Evolutionary conservation across 2,888 invertebrate genomes (phyloP), one percentile per base, ranked within the genome.

Genomic region (Lasioglossum oenotherae): DNA sequence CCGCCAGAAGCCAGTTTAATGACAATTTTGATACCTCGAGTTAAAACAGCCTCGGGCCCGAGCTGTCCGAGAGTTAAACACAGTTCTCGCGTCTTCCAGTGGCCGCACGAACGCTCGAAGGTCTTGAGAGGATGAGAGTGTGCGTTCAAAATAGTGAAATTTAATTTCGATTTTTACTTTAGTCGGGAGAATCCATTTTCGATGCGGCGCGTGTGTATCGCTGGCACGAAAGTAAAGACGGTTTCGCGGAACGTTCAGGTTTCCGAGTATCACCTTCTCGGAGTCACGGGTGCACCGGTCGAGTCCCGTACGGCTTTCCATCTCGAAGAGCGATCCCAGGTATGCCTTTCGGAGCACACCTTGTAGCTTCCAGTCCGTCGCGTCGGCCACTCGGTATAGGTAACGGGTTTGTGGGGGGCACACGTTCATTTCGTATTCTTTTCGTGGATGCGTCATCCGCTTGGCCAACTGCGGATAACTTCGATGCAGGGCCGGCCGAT

Each of bases 361-460:
- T 82, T 82, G 46, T 85, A 82, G 74, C 81, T 49, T 78, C 80
- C 74, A 83, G 85, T 79, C 75, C 74, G 75, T 74, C 64, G 64
- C 75, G 75, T 77, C 64, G 64, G 74, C 78, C 53, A 53, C n/a
- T n/a, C n/a, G 73, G 84, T 88, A 74, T 90, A 77, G 89, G 88
- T 89, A 92, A 92, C 92, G 92, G 92, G 88, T 90, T 91, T 88
- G 87, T 87, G 86, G 76, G 82, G 82, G 88, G 81, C 86, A 81
- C 90, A 81, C 88, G 87, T 92, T 93, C 91, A 93, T 93, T 93
- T 93, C 86, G 93, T 93, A 94, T 94, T 94, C 93, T 92, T 92
- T 93, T 93, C 91, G 89, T 88, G 89, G 92, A 92, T 91, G 92
- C 92, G 93, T 93, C 93, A 93, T 94, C 92, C 92, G 92, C 91